These are phyloP conservation scores for Schizaphis graminum DNA, from an alignment of 2,888 invertebrate genomes.

Conservation along the genomic window DNA sequence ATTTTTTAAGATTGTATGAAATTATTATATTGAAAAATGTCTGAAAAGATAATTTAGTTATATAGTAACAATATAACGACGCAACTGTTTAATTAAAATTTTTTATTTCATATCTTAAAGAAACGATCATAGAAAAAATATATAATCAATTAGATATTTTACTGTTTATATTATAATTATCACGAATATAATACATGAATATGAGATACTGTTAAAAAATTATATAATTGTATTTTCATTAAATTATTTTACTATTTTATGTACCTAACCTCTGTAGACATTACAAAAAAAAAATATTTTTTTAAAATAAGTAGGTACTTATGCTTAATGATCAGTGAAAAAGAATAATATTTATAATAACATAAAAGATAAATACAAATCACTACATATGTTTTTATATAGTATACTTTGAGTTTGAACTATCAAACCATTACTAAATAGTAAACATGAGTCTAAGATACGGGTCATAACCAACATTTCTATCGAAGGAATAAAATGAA, in stretches of 20 bases:
- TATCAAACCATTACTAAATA: background rate
- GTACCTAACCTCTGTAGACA: background rate
- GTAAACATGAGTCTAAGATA: background rate
- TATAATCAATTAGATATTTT: background rate
- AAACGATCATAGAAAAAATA: background rate
- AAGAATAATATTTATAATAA: background rate
- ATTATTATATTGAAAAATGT: background rate
- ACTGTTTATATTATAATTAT: background rate
- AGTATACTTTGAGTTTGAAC: background rate
- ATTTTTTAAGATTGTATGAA: too few species aligned
- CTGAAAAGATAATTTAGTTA: background rate
- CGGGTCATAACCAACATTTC: background rate
- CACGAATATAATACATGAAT: background rate
- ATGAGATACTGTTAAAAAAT: background rate
- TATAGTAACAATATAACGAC: background rate
- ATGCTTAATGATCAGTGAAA: background rate
- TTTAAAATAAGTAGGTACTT: background rate
- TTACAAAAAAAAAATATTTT: background rate
- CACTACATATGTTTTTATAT: background rate
- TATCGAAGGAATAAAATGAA: background rate
- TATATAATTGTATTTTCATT: background rate
- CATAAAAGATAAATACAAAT: background rate
- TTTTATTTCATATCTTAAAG: background rate
- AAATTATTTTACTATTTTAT: background rate
- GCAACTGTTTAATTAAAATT: background rate